Evolutionary conservation across 2,888 invertebrate species (phyloP), one percentile per base, ranked within the genome.

Genomic region (Tinea pellionella): DNA sequence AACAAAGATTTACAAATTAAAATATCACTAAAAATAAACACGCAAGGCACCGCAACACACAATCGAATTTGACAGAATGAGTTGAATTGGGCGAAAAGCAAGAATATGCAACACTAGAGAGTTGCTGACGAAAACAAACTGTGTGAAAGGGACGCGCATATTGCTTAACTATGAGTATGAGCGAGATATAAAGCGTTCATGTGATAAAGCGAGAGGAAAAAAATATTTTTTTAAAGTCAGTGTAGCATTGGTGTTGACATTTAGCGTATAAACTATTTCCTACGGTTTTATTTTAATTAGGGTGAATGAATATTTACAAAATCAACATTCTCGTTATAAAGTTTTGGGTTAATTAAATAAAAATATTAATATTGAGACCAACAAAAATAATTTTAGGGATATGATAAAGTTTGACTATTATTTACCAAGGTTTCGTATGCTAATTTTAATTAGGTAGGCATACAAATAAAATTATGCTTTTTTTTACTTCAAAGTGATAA

Each of bases 1-100:
- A 53, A 53, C 24, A 53, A 51, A 53, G 2, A 19, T 11, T 8
- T 15, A 32, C 16, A 15, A 32, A 32, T 57, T 57, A 57, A 55
- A 19, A 55, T n/a, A 29, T 55, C 55, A 55, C 6, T 37, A 16
- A 57, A 57, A 16, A 57, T 37, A 53, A 24, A 4, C 47, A 18
- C 4, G 24, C 53, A 53, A 67, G 68, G 63, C 61, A 68, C 69
- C 64, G 64, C 63, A 37, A 59, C 32, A 56, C 16, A 62, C 68
- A 67, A 67, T 62, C 64, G 64, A 64, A 65, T 75, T 74, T 75
- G 74, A 74, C 53, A 53, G 53, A 53, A 53, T 53, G 53, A 53
- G 53, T 9, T 6, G 24, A 53, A 47, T 16, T 24, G 12, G 19
- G 53, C 53, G 53, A 53, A 2, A n/a, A 16, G 53, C 53, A 24